Conservation (phyloP, 2,888 invertebrate species). For the Biston betularia region DNA sequence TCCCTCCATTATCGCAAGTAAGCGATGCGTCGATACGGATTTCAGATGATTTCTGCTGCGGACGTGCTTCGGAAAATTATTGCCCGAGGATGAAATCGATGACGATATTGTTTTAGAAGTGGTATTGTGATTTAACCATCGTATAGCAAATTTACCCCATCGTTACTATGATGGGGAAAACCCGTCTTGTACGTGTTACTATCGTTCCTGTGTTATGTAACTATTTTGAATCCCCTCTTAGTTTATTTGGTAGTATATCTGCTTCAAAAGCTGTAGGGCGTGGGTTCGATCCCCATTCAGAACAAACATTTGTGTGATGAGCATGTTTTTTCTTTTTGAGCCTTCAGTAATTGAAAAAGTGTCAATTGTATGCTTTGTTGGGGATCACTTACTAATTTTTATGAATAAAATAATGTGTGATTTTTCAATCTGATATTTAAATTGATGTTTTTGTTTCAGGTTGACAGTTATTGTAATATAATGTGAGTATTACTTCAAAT, state of each 20-base stretch:
- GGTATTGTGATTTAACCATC: constrained; percentile 22
- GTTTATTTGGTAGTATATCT: not conserved
- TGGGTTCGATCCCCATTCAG: too few species aligned
- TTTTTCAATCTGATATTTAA: not conserved
- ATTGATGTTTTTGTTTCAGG: constrained; percentile 50
- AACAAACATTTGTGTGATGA: too few species aligned
- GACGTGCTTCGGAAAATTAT: constrained; percentile 43
- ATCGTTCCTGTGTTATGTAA: not conserved
- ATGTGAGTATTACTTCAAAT: constrained; percentile 50
- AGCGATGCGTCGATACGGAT: constrained; percentile 43
- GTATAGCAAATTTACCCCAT: not conserved
- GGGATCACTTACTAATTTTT: too few species aligned
- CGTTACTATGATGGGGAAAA: not conserved
- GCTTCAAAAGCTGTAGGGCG: too few species aligned
- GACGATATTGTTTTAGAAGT: constrained; percentile 33
- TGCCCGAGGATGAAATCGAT: constrained; percentile 40
- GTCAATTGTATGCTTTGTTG: too few species aligned
- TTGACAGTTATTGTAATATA: constrained; percentile 48
- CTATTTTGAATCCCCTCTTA: not conserved
- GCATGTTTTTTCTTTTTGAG: too few species aligned
- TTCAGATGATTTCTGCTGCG: constrained; percentile 42
- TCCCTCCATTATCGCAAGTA: constrained; percentile 45
- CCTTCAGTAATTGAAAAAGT: too few species aligned
- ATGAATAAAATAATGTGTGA: not conserved
- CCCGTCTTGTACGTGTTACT: not conserved